phyloP scores from a whole-genome alignment of 2,888 invertebrate species.

The Hedychridium roseum region DNA sequence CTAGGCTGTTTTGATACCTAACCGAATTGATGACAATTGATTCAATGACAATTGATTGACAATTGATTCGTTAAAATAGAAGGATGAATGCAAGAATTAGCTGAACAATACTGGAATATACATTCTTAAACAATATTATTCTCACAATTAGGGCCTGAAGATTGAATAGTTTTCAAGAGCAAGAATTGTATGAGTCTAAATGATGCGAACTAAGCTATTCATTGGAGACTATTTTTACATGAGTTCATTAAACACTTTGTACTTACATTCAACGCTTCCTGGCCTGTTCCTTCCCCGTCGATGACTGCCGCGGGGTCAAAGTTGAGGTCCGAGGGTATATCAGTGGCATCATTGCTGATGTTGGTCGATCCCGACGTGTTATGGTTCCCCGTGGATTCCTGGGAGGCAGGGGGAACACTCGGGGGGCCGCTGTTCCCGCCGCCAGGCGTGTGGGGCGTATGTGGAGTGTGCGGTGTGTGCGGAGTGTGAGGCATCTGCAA shows the following conservation, averaged over 20 bases:
- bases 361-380: conserved; percentile 62
- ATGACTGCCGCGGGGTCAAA: conserved; percentile 94
- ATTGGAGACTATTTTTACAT: too few species aligned
- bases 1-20: too few species aligned
- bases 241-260: background rate
- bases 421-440: conserved; percentile 80
- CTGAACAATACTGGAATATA: too few species aligned
- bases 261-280: conserved; percentile 91
- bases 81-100: too few species aligned
- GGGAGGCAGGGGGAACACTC: conserved; percentile 75
- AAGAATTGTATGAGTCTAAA: too few species aligned
- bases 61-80: too few species aligned
- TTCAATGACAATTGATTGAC: too few species aligned
- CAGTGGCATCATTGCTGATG: conserved; percentile 66
- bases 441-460: conserved; percentile 78
- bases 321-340: conserved; percentile 86
- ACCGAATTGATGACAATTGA: too few species aligned
- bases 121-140: too few species aligned
- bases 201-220: too few species aligned
- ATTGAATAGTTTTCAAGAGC: too few species aligned
- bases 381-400: conserved; percentile 57
- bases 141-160: too few species aligned
- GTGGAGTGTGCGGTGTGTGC: conserved; percentile 81
- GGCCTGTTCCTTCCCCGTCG: conserved; percentile 86
- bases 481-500: conserved; percentile 82